Evolutionary conservation across 92 coral and sea anemone species (phyloP), one percentile per base, ranked within the genome.

Genomic region (Plumapathes pennacea): DNA sequence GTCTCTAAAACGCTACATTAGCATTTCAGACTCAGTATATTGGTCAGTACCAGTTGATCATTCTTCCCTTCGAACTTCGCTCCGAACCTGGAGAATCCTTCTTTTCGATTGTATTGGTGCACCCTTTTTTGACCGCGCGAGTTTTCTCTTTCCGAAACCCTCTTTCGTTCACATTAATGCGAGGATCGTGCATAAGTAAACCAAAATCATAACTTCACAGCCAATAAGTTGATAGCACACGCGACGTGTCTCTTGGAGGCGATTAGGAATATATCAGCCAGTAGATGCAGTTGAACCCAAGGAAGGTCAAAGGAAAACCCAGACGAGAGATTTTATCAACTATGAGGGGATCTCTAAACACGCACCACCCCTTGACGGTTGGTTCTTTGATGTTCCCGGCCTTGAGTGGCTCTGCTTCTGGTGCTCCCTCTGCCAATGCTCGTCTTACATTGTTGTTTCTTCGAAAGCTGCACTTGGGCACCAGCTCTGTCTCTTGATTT

Each of bases 251-350:
- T n/a, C n/a, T n/a, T n/a, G n/a, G n/a, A n/a, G n/a, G n/a, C n/a
- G n/a, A n/a, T n/a, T n/a, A n/a, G n/a, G n/a, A n/a, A 53, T 79
- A 82, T 18, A 73, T 77, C 39, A 80, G 81, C 97, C 97, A 91
- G 42, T 91, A 91, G 48, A 85, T 63, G 19, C 81, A 74, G 36
- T 91, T 91, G 37, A 91, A 91, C 17, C 74, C 88, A 25, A 91
- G 48, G 65, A 91, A 91, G 20, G 89, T 60, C 42, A 91, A 36
- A 9, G 95, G 96, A 26, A 88, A 91, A 10, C 89, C 87, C 30
- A 88, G 50, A 12, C 97, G 87, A 47, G 97, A 89, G 24, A 80
- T 38, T 26, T 33, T 84, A 71, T 91, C 97, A 38, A 91, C 84
- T 0, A 45, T 32, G 13, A 70, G 26, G 5, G 88, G 88, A 33